Evolutionary conservation across 2,113 vertebrate genomes (phyloP), one percentile per base, ranked within the genome.

Genomic region (Connochaetes taurinus): DNA sequence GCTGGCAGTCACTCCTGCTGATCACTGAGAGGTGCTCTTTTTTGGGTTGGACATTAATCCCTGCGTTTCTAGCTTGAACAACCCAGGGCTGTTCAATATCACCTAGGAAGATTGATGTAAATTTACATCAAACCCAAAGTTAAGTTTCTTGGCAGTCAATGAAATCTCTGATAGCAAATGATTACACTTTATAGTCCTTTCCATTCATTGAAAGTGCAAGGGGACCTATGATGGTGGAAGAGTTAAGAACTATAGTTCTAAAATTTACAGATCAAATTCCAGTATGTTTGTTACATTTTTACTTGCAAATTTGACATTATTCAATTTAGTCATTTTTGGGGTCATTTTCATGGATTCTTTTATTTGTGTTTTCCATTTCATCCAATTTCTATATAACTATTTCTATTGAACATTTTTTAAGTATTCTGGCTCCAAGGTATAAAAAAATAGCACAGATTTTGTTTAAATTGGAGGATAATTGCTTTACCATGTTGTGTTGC

Each of bases 351-450:
- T 74, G 12, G 19, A 87, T 87, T 92, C 10, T 31, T 87, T 88
- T 58, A 43, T 82, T 93, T 74, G 15, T 82, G 7, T 81, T 95
- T 31, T n/a, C 47, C 27, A 64, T 78, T 91, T 88, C 4, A 45
- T 78, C 6, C 33, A 53, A 86, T 71, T 95, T 95, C 16, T 92
- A 23, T 58, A 2, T 16, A 64, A n/a, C 6, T 27, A 57, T 95
- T 96, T 94, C 25, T 84, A 88, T 25, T 64, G 47, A 89, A 94
- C 40, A 50, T 40, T 85, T 84, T 90, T 93, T 82, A 87, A 87
- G 5, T 76, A 82, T 78, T 88, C 40, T 86, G 21, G 21, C 36
- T 60, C 33, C 31, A 90, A 90, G 14, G 15, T 83, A 60, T 50
- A 40, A 47, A 60, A 67, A 91, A 16, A 33, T 80, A 92, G 50